These are phyloP conservation scores for Athetis lepigone DNA, from an alignment of 2,888 invertebrate genomes.

Conservation along the genomic window DNA sequence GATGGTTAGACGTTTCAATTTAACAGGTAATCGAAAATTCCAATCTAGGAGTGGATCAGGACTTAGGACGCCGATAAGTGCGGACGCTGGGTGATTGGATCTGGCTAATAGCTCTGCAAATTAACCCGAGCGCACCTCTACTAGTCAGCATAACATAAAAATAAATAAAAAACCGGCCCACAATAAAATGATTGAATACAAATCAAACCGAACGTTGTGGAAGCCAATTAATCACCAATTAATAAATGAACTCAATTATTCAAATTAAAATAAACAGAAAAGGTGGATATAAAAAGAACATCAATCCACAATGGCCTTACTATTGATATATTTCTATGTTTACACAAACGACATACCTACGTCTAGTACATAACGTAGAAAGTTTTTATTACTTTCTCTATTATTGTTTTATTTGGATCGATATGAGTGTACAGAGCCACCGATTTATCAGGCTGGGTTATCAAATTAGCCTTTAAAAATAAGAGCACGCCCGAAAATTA, in stretches of 20 bases:
- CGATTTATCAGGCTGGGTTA: slow-evolving; percentile 22
- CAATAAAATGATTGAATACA: not conserved
- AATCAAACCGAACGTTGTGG: not conserved
- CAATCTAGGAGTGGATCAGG: slow-evolving; percentile 29
- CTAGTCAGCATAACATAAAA: not conserved
- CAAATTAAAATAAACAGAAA: slow-evolving; percentile 10
- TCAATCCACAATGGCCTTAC: slow-evolving; percentile 4
- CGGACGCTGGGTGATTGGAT: slow-evolving; percentile 26
- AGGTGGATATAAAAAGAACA: slow-evolving; percentile 12
- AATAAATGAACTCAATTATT: slow-evolving; percentile 30
- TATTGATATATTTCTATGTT: slow-evolving; percentile 46
- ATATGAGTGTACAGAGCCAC: slow-evolving; percentile 5
- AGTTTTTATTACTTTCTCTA: slow-evolving; percentile 44
- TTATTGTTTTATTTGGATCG: slow-evolving; percentile 38
- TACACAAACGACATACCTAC: slow-evolving; percentile 36
- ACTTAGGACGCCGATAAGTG: slow-evolving; percentile 23
- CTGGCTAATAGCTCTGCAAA: slow-evolving; percentile 18
- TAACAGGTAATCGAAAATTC: slow-evolving; percentile 25
- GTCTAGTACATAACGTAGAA: slow-evolving; percentile 22
- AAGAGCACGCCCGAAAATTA: too few species aligned
- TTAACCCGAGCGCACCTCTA: not conserved
- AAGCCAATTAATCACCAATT: slow-evolving; percentile 27
- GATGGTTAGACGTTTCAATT: slow-evolving; percentile 39
- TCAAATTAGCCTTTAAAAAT: too few species aligned
- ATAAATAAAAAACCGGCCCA: not conserved